phyloP scores from a whole-genome alignment of 2,888 invertebrate genomes.

The Drosophila emarginata region DNA sequence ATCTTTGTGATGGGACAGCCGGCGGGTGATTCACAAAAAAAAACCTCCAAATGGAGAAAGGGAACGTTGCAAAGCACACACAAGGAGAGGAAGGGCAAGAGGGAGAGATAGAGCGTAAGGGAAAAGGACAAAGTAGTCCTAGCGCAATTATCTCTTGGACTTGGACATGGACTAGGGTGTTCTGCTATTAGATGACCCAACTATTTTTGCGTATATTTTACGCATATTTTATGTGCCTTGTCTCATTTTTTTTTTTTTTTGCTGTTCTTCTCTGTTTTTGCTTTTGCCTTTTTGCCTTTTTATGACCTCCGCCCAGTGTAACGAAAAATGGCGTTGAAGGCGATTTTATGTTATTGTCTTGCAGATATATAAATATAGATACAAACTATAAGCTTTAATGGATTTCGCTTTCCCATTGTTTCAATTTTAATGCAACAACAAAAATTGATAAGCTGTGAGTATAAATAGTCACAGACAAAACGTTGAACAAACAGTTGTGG shows the following conservation, averaged over 20 bases:
- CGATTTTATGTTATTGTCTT: slow-evolving; percentile 28
- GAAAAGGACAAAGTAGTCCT: slow-evolving; percentile 51
- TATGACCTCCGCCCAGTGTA: slow-evolving; percentile 43
- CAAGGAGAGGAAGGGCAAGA: background rate
- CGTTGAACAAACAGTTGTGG: background rate
- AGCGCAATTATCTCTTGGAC: slow-evolving; percentile 69
- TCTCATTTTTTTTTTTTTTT: slow-evolving; percentile 38
- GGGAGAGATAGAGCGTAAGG: background rate
- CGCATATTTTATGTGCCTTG: slow-evolving; percentile 65
- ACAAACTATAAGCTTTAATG: slow-evolving; percentile 12
- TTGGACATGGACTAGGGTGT: slow-evolving; percentile 63
- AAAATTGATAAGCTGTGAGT: background rate
- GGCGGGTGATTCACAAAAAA: slow-evolving; percentile 28
- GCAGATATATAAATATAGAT: slow-evolving; percentile 41
- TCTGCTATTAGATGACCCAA: slow-evolving; percentile 73
- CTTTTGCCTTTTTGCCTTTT: slow-evolving; percentile 26
- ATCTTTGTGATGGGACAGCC: slow-evolving; percentile 41
- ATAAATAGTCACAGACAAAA: background rate
- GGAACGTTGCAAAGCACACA: slow-evolving; percentile 48
- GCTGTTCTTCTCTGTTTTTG: slow-evolving; percentile 7
- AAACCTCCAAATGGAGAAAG: background rate
- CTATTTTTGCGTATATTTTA: slow-evolving; percentile 68
- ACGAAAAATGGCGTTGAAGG: slow-evolving; percentile 22
- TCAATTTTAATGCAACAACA: background rate
- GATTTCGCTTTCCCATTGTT: slow-evolving; percentile 5